phyloP scores from a whole-genome alignment of 2,797 vertebrate genomes.

The Labroides dimidiatus region DNA sequence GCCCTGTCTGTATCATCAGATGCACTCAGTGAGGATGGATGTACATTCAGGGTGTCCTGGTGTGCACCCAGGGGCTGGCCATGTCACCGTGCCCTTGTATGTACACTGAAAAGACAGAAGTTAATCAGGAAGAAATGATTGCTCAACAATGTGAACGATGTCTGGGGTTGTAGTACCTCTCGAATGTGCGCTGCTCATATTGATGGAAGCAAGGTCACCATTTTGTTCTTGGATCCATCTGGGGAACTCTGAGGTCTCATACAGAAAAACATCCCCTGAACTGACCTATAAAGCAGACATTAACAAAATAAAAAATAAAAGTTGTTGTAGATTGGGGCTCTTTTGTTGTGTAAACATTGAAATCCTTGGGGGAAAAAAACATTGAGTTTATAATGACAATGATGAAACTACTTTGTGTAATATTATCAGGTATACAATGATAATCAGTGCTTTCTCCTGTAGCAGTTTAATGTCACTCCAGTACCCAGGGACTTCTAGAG shows the following conservation, averaged over 20 bases:
- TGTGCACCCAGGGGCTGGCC: slow-evolving; percentile 18
- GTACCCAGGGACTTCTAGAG: too few relatives aligned
- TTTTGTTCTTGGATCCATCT: neutral
- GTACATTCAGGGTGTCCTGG: slow-evolving; percentile 17
- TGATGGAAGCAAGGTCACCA: neutral
- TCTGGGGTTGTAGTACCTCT: neutral
- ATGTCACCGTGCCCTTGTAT: slow-evolving; percentile 18
- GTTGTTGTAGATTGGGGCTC: neutral
- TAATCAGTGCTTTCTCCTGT: neutral
- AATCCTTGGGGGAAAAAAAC: neutral
- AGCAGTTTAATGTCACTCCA: neutral
- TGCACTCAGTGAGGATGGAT: slow-evolving; percentile 17
- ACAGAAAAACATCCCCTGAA: neutral
- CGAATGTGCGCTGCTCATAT: slow-evolving; percentile 5
- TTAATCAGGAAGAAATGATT: slow-evolving; percentile 8
- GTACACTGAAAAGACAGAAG: slow-evolving; percentile 9
- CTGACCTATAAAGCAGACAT: neutral
- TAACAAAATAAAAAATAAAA: neutral
- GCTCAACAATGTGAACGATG: neutral
- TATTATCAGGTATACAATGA: neutral
- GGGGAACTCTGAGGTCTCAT: neutral
- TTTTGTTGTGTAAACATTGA: neutral
- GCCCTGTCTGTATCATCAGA: slow-evolving; percentile 14
- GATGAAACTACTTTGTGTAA: neutral
- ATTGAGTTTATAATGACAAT: neutral